Conservation (phyloP, 2,797 vertebrate species). For the Coregonus sp. region DNA sequence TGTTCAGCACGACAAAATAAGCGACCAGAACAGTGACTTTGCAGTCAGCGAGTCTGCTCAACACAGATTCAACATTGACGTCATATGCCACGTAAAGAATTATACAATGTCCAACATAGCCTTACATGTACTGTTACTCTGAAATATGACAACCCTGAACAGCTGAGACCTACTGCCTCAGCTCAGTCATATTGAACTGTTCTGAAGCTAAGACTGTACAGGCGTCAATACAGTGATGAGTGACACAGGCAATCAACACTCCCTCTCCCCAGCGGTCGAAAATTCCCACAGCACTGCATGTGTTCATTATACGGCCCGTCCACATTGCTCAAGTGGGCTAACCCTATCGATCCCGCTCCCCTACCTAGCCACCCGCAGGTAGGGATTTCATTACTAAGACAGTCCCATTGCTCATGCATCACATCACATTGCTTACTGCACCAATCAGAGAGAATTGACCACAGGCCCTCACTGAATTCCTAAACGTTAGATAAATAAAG, state of each 20-base stretch:
- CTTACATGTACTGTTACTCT: neutral
- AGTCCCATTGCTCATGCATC: constrained; percentile 32
- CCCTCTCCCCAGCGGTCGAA: constrained; percentile 13
- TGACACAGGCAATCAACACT: constrained; percentile 49
- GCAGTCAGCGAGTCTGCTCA: neutral
- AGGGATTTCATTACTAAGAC: constrained; percentile 42
- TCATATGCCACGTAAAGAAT: neutral
- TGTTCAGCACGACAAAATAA: neutral
- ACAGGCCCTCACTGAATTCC: constrained; percentile 32
- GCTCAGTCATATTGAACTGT: constrained; percentile 16
- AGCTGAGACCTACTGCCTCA: neutral
- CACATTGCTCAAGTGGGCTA: constrained; percentile 47
- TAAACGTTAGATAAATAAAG: constrained; percentile 50
- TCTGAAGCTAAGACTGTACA: neutral
- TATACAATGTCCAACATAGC: neutral
- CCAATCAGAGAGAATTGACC: constrained; percentile 49
- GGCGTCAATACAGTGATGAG: constrained; percentile 44
- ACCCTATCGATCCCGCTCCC: constrained; percentile 44
- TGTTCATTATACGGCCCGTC: constrained; percentile 48
- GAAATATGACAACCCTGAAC: neutral
- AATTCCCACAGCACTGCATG: constrained; percentile 46
- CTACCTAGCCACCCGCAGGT: constrained; percentile 18
- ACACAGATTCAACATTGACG: neutral
- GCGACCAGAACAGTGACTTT: neutral
- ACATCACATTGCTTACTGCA: constrained; percentile 25